A percentile compares a stretch with the other conserved stretches of the same genome.
Conservation (phyloP, 2,888 invertebrate genomes). For the Hermaeophaga mercurialis region DNA sequence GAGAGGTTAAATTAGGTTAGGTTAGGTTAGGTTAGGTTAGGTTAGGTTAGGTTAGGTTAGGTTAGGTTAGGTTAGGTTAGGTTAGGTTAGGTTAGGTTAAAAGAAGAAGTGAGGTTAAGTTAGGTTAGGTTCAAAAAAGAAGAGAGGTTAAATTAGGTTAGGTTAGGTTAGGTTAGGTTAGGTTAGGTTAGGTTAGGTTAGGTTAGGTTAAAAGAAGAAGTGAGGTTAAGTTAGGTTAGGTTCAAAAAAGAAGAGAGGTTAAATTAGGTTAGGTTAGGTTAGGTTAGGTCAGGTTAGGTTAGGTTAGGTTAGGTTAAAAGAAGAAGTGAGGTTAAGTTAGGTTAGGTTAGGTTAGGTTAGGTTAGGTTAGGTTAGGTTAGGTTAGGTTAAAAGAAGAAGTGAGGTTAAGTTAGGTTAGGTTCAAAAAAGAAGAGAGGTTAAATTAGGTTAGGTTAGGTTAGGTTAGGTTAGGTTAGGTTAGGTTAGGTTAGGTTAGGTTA, state of each 20-base stretch:
- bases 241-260: constrained; percentile 6
- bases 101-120: too few relatives aligned
- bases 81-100: constrained; percentile 11
- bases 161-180: constrained; percentile 16
- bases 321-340: neutral
- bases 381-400: constrained; percentile 5
- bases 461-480: constrained; percentile 10
- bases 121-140: too few relatives aligned
- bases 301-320: neutral
- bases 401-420: too few relatives aligned
- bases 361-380: constrained; percentile 39
- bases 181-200: constrained; percentile 14
- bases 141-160: constrained; percentile 11
- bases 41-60: constrained; percentile 6
- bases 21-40: constrained; percentile 10
- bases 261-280: constrained; percentile 8
- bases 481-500: constrained; percentile 10
- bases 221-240: too few relatives aligned
- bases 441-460: constrained; percentile 7
- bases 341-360: constrained; percentile 39
- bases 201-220: constrained; percentile 6
- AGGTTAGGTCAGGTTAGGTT: constrained; percentile 19
- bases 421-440: neutral
- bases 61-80: constrained; percentile 9
- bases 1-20: constrained; percentile 16